Evolutionary conservation across 2,113 vertebrate genomes (phyloP).

Genomic region (Lagenorhynchus albirostris): DNA sequence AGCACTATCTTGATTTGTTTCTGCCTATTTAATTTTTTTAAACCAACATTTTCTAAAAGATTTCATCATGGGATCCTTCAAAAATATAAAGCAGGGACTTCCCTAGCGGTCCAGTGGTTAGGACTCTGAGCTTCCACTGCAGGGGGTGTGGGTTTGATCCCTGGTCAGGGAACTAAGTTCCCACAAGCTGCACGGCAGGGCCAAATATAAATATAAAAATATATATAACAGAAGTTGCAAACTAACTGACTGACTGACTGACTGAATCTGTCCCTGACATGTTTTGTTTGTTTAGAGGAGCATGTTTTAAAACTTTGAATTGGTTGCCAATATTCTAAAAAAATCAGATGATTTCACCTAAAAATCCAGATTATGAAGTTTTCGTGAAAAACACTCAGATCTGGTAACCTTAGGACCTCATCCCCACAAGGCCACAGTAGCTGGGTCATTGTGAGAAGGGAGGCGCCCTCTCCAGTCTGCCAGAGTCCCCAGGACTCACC

Average conservation of each 20-base stretch:
- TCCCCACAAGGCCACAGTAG: neutral
- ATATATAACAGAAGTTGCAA: neutral
- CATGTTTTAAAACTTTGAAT: neutral
- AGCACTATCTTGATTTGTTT: neutral
- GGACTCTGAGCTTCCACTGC: neutral
- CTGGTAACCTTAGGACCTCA: neutral
- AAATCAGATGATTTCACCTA: neutral
- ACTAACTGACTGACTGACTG: neutral
- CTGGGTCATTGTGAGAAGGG: neutral
- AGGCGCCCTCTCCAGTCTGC: fast-evolving
- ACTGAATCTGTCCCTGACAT: neutral
- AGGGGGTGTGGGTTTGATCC: neutral
- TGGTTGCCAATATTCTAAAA: neutral
- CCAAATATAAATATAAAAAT: no score
- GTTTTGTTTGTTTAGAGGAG: neutral
- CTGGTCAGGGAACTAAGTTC: neutral
- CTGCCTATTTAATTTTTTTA: neutral
- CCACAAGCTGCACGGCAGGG: neutral
- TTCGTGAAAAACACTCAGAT: neutral
- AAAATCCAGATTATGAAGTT: neutral
- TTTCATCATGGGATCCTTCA: neutral
- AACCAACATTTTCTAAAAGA: neutral
- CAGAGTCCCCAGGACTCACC: no score
- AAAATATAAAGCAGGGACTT: neutral
- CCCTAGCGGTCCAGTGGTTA: neutral